phyloP scores from a whole-genome alignment of 2,113 vertebrate species.

The Callorhinus ursinus region DNA sequence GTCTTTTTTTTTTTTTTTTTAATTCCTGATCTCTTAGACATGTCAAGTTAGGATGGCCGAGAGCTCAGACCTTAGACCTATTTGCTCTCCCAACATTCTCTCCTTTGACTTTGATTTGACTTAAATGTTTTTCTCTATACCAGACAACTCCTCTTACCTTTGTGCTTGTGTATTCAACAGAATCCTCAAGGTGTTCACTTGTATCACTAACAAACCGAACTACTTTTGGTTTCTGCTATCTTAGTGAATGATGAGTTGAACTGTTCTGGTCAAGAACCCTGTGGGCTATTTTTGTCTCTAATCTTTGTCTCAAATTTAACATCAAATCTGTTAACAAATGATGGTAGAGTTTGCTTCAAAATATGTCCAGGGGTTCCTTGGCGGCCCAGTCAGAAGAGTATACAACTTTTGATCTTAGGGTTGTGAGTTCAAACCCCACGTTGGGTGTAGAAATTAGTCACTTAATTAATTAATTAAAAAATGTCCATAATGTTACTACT shows the following conservation, averaged over 20 bases:
- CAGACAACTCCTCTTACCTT: background rate
- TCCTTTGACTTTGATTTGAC: background rate
- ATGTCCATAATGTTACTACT: background rate
- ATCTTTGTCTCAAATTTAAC: background rate
- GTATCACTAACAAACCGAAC: background rate
- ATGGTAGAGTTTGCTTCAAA: background rate
- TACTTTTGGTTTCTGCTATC: background rate
- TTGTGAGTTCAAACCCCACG: background rate
- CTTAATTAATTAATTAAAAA: background rate
- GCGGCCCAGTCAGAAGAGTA: background rate
- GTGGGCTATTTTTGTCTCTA: background rate
- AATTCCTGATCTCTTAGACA: background rate
- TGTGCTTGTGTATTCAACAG: background rate
- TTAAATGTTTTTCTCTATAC: background rate
- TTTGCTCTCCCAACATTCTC: background rate
- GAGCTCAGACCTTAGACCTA: background rate
- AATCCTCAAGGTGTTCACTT: background rate
- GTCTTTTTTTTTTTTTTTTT: background rate
- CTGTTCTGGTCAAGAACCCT: background rate
- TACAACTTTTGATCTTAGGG: background rate
- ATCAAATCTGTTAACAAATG: background rate
- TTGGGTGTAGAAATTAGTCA: background rate
- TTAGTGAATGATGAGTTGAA: background rate
- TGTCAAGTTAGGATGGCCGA: background rate
- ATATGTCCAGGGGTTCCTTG: background rate